These are phyloP conservation scores for Triplophysa bombifrons DNA, from an alignment of 2,797 vertebrate species.

Conservation along the genomic window DNA sequence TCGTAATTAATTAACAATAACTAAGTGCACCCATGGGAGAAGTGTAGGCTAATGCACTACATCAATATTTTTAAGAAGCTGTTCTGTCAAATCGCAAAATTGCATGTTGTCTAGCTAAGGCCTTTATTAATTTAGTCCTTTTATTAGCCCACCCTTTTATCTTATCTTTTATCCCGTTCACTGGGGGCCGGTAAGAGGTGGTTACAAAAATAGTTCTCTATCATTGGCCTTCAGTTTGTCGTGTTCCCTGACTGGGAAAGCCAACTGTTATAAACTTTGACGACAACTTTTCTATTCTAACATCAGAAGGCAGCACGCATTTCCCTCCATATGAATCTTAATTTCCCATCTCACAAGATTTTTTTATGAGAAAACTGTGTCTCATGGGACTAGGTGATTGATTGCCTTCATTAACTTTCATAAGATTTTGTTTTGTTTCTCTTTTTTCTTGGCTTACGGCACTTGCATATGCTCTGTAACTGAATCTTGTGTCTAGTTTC, in stretches of 20 bases:
- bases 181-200: neutral
- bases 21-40: no score
- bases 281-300: constrained; percentile 22
- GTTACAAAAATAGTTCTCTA: constrained; percentile 8
- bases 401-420: constrained; percentile 64
- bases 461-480: constrained; percentile 58
- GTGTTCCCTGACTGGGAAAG: constrained; percentile 19
- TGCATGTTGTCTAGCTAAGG: no score
- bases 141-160: no score
- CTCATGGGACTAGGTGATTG: constrained; percentile 62
- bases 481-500: constrained; percentile 52
- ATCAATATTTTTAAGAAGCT: no score
- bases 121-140: no score
- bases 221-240: constrained; percentile 15
- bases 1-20: no score
- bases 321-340: constrained; percentile 54
- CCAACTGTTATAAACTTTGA: neutral
- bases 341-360: constrained; percentile 55
- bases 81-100: no score
- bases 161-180: neutral
- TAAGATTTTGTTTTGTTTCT: constrained; percentile 49
- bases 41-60: no score
- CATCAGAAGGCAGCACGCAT: constrained; percentile 39
- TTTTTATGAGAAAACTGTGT: constrained; percentile 56
- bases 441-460: constrained; percentile 43